A percentile compares a stretch with the other conserved stretches of the same genome.
Conservation (phyloP, 2,888 invertebrate genomes). For the Empis livida region DNA sequence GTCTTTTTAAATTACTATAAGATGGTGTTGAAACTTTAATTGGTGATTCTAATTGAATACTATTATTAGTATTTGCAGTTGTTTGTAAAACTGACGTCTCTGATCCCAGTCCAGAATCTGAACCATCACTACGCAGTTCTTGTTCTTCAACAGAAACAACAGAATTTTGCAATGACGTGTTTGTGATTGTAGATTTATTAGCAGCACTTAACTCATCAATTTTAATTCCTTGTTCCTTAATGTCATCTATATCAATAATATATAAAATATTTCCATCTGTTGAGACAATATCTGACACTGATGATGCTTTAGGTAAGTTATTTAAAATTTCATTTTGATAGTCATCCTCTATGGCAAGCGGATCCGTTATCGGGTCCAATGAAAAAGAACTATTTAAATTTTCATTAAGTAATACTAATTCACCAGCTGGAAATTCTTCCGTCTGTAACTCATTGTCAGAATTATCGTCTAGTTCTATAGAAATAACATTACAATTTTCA, state of each 20-base stretch:
- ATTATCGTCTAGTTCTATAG: no score
- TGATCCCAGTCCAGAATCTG: slow-evolving; percentile 71
- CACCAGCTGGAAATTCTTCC: no score
- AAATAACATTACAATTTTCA: no score
- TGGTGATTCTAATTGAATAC: not conserved
- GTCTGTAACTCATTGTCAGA: no score
- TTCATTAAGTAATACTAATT: no score
- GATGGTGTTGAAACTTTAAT: not conserved
- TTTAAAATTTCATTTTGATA: slow-evolving; percentile 1
- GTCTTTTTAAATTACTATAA: slow-evolving; percentile 47
- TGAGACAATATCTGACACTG: slow-evolving; percentile 5
- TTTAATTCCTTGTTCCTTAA: slow-evolving; percentile 7
- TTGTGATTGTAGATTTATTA: no score
- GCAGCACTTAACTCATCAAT: slow-evolving; percentile 26
- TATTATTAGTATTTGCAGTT: slow-evolving; percentile 8
- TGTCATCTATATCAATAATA: slow-evolving; percentile 15
- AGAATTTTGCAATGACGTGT: no score
- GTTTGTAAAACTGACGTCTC: slow-evolving; percentile 41
- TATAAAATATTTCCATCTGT: slow-evolving; percentile 21
- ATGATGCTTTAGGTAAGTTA: no score
- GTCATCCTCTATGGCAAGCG: slow-evolving; percentile 32
- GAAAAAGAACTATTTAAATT: not conserved
- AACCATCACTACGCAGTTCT: slow-evolving; percentile 62
- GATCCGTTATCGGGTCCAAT: slow-evolving; percentile 29
- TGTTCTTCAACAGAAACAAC: slow-evolving; percentile 40